Evolutionary conservation across 2,113 vertebrate genomes (phyloP).

Genomic region (Felis chaus): DNA sequence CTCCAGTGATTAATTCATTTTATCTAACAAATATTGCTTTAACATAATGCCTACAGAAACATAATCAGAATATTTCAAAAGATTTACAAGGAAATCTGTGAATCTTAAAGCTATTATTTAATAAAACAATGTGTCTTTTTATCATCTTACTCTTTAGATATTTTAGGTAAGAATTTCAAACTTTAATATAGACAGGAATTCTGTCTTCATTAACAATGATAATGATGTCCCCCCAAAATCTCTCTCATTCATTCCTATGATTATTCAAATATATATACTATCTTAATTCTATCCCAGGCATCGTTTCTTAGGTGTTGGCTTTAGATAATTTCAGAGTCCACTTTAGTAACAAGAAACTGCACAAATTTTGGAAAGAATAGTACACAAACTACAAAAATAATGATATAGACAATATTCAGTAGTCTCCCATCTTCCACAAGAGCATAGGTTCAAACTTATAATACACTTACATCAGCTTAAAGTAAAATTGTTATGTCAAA

Average conservation of each 20-base stretch:
- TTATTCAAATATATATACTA: neutral
- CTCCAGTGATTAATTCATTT: slow-evolving; percentile 60
- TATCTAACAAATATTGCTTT: slow-evolving; percentile 53
- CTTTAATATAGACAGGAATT: neutral
- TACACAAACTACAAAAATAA: neutral
- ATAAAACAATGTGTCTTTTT: slow-evolving; percentile 7
- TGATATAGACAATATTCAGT: neutral
- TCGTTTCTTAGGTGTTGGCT: neutral
- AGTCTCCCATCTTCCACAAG: neutral
- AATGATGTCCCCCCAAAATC: neutral
- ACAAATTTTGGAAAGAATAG: neutral
- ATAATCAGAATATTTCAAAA: slow-evolving; percentile 52
- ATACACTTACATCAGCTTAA: neutral
- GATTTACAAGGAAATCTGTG: neutral
- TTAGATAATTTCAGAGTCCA: neutral
- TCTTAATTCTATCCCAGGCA: neutral
- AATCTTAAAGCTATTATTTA: neutral
- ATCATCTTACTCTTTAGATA: neutral
- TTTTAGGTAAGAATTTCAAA: slow-evolving; percentile 4
- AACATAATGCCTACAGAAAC: slow-evolving; percentile 31
- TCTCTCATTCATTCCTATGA: neutral
- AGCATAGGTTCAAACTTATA: neutral
- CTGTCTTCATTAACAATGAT: neutral
- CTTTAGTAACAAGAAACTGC: neutral
- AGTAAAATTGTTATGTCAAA: neutral